Evolutionary conservation across 2,113 vertebrate genomes (phyloP).

Genomic region (Turdus rufiventris): DNA sequence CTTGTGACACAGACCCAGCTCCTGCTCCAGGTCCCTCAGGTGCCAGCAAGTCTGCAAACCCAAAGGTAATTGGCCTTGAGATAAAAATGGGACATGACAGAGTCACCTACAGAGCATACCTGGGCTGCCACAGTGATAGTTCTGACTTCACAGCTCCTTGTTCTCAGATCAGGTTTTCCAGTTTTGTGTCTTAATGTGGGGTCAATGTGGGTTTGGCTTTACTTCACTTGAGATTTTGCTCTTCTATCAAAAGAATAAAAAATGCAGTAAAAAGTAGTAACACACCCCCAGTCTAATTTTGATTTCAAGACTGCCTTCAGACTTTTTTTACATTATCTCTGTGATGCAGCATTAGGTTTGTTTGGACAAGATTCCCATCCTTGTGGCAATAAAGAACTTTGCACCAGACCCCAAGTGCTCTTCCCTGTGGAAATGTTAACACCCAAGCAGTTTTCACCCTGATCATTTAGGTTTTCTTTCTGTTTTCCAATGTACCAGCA

Average conservation of each 20-base stretch:
- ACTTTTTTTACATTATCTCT: not conserved
- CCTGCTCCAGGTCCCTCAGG: not conserved
- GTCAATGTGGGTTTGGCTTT: not conserved
- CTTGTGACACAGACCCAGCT: not conserved
- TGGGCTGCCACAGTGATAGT: not conserved
- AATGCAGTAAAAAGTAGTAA: not conserved
- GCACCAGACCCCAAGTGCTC: not conserved
- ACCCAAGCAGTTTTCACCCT: not conserved
- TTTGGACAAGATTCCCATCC: not conserved
- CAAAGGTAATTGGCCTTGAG: rapidly evolving
- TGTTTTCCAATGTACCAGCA: not conserved
- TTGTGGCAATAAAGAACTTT: not conserved
- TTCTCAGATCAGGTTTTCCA: not conserved
- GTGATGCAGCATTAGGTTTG: not conserved
- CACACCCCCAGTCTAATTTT: not conserved
- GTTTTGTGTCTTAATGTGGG: not conserved
- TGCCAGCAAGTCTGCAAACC: not conserved
- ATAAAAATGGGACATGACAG: not conserved
- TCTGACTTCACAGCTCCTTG: not conserved
- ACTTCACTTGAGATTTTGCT: not conserved
- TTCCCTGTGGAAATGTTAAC: not conserved
- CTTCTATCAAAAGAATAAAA: not conserved
- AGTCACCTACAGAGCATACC: not conserved
- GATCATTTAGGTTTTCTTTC: not conserved
- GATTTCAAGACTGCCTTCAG: not conserved